Percentiles rank a stretch among this genome's conserved stretches.
These are phyloP conservation scores for Scopus umbretta DNA, from an alignment of 2,113 vertebrate genomes.

Conservation along the genomic window DNA sequence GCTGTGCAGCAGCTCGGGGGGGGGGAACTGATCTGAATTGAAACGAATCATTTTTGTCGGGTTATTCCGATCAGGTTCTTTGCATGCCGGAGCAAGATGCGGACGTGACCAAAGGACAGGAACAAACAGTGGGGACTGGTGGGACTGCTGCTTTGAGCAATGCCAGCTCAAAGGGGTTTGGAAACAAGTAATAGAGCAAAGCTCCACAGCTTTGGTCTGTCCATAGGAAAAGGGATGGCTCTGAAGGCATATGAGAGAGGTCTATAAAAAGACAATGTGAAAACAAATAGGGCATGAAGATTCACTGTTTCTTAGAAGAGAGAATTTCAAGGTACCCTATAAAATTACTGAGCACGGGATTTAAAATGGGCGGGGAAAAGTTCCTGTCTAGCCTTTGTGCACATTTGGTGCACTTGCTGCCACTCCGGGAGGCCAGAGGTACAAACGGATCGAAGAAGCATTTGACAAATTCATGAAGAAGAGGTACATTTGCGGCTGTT, in stretches of 20 bases:
- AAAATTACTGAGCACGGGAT: not conserved
- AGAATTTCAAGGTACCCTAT: not conserved
- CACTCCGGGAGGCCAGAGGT: not conserved
- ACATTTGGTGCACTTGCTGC: not conserved
- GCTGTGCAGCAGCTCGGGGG: not conserved
- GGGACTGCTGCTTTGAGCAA: not conserved
- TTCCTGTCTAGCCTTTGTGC: not conserved
- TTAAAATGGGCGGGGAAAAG: not conserved
- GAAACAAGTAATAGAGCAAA: not conserved
- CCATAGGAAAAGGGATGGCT: not conserved
- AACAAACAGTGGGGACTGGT: not conserved
- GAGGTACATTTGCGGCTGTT: not conserved
- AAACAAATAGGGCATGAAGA: not conserved
- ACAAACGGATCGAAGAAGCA: not conserved
- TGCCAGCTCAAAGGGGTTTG: not conserved
- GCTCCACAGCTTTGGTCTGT: not conserved
- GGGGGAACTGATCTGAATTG: not conserved
- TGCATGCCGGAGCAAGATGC: not conserved
- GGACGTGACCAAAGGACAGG: not conserved
- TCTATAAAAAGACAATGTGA: not conserved
- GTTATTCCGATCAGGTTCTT: not conserved
- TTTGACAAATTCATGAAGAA: not conserved
- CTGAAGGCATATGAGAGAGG: not conserved
- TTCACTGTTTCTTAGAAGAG: not conserved
- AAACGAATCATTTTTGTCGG: not conserved